Conservation (phyloP, 2,888 invertebrate species). For the Unio pictorum region DNA sequence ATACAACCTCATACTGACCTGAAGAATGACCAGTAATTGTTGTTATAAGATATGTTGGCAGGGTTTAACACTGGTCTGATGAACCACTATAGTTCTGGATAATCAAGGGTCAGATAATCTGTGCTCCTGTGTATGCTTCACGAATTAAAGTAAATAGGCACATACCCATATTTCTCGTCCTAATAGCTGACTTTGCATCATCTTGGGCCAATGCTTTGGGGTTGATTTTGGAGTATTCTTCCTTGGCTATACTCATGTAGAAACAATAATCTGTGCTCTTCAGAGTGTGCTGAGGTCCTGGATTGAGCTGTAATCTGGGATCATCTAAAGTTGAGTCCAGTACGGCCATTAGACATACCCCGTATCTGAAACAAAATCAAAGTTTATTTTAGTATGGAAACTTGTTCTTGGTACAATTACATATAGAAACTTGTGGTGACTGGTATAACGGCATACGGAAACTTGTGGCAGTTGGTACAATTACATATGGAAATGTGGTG, state of each 20-base stretch:
- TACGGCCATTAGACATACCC: slow-evolving; percentile 96
- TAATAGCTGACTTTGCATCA: slow-evolving; percentile 19
- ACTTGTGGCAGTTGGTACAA: too few relatives aligned
- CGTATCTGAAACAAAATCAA: slow-evolving; percentile 79
- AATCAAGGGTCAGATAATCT: too few relatives aligned
- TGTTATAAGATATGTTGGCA: too few relatives aligned
- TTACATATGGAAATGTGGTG: too few relatives aligned
- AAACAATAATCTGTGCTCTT: slow-evolving; percentile 96
- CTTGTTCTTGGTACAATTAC: too few relatives aligned
- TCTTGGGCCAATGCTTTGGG: slow-evolving; percentile 39
- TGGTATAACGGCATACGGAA: too few relatives aligned
- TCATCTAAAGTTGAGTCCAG: slow-evolving; percentile 89
- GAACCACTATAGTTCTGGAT: too few relatives aligned
- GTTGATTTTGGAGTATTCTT: slow-evolving; percentile 84
- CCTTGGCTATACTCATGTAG: slow-evolving; percentile 98
- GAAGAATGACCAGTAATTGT: too few relatives aligned
- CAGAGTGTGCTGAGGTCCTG: slow-evolving; percentile 96
- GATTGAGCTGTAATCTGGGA: slow-evolving; percentile 90
- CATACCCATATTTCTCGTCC: slow-evolving; percentile 51
- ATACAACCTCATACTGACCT: too few relatives aligned
- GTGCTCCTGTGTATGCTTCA: too few relatives aligned
- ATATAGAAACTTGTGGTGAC: too few relatives aligned
- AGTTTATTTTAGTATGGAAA: neutral
- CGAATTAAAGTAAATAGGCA: neutral
- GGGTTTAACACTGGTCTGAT: too few relatives aligned